phyloP scores from a whole-genome alignment of 1,140 invertebrate species.

The Tetraneura akinire region DNA sequence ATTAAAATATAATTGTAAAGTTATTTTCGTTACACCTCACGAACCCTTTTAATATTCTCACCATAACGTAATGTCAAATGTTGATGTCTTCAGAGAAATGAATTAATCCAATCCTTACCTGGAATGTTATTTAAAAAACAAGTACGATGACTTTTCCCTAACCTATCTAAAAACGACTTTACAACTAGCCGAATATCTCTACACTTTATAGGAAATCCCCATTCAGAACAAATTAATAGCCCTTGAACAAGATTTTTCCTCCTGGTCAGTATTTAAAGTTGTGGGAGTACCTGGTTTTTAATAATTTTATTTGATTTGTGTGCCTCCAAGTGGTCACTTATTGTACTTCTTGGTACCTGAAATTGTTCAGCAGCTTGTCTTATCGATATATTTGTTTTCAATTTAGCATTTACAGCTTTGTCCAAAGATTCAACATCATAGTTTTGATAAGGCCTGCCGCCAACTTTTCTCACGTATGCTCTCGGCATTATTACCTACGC shows the following conservation, averaged over 20 bases:
- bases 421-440: background rate
- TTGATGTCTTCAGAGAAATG: conserved; percentile 34
- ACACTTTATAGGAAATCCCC: background rate
- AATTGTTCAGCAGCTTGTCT: background rate
- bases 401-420: background rate
- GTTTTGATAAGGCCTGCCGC: background rate
- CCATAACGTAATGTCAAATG: conserved; percentile 6
- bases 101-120: conserved; percentile 9
- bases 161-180: background rate
- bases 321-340: background rate
- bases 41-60: conserved; percentile 38
- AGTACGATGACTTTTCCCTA: background rate
- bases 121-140: conserved; percentile 23
- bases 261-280: background rate
- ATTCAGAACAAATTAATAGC: background rate
- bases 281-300: background rate
- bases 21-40: background rate
- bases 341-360: background rate
- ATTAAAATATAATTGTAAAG: conserved; percentile 25
- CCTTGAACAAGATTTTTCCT: background rate
- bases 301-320: background rate
- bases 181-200: conserved; percentile 11
- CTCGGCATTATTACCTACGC: background rate
- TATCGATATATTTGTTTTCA: background rate
- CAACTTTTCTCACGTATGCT: background rate